Evolutionary conservation across 2,113 vertebrate species (phyloP).

Genomic region (Capricornis sumatraensis): DNA sequence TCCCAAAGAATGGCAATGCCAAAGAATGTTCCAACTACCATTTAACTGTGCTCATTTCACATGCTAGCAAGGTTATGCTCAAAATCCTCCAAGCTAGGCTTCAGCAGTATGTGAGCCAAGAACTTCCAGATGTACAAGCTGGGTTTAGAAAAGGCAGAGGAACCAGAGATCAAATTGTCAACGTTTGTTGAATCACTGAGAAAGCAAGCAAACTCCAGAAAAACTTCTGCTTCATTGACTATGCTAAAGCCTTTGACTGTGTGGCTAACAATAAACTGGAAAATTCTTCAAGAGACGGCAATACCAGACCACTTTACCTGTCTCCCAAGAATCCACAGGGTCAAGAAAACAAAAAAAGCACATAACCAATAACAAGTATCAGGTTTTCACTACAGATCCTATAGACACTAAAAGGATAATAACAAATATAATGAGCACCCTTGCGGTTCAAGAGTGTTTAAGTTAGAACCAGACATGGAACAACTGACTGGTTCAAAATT

Average conservation of each 20-base stretch:
- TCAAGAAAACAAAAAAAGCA: not conserved
- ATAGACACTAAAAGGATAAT: not conserved
- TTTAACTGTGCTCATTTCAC: not conserved
- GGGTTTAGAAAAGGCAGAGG: not conserved
- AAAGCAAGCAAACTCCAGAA: not conserved
- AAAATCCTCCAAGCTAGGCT: not conserved
- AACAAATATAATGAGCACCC: not conserved
- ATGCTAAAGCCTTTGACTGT: not conserved
- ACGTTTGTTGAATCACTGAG: not conserved
- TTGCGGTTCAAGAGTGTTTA: not conserved
- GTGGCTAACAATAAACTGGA: not conserved
- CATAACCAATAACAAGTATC: not conserved
- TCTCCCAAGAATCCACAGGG: not conserved
- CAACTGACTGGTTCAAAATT: not conserved
- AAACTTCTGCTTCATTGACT: not conserved
- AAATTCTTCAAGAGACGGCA: not conserved
- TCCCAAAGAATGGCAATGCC: not conserved
- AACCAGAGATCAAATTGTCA: not conserved
- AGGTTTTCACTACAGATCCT: not conserved
- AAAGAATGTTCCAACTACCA: not conserved
- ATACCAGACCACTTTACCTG: not conserved
- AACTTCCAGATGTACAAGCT: not conserved
- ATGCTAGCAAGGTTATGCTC: not conserved
- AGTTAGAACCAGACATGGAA: not conserved
- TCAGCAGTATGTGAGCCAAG: not conserved